Evolutionary conservation across 2,888 invertebrate species (phyloP).

Genomic region (Ormyrus pomaceus): DNA sequence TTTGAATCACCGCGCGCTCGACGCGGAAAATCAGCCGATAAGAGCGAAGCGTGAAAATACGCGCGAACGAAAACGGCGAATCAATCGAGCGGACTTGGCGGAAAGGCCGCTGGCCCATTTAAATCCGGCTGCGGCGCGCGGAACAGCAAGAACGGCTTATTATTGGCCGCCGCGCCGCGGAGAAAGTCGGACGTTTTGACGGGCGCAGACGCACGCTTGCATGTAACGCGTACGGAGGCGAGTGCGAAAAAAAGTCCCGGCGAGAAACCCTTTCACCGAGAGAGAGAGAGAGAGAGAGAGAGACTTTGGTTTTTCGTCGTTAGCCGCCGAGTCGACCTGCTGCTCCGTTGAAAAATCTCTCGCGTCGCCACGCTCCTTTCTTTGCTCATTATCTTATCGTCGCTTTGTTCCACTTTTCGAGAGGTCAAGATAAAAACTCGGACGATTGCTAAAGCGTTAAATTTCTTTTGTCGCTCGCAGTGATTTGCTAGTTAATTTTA

Average conservation of each 20-base stretch:
- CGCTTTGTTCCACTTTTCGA: not conserved
- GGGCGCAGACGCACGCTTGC: not conserved
- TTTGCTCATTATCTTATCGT: conserved; percentile 11
- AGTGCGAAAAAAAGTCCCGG: conserved; percentile 12
- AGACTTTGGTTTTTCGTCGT: conserved; percentile 16
- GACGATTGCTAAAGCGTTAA: not conserved
- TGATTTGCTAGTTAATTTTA: too few relatives aligned
- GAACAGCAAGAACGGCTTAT: not conserved
- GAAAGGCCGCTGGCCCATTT: not conserved
- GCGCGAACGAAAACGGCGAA: not conserved
- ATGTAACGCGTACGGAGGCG: not conserved
- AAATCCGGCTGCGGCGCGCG: not conserved
- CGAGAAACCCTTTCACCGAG: conserved; percentile 37
- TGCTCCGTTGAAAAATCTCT: not conserved
- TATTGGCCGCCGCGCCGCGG: not conserved
- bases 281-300: too few relatives aligned
- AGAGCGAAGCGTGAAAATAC: not conserved
- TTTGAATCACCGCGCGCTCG: too few relatives aligned
- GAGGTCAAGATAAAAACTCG: too few relatives aligned
- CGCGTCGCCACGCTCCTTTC: not conserved
- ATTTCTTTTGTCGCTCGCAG: too few relatives aligned
- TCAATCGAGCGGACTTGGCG: not conserved
- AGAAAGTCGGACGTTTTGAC: conserved; percentile 36
- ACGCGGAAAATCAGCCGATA: not conserved
- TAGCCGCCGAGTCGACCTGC: not conserved